Conservation (phyloP, 1,140 invertebrate genomes). For the Cherax quadricarinatus region DNA sequence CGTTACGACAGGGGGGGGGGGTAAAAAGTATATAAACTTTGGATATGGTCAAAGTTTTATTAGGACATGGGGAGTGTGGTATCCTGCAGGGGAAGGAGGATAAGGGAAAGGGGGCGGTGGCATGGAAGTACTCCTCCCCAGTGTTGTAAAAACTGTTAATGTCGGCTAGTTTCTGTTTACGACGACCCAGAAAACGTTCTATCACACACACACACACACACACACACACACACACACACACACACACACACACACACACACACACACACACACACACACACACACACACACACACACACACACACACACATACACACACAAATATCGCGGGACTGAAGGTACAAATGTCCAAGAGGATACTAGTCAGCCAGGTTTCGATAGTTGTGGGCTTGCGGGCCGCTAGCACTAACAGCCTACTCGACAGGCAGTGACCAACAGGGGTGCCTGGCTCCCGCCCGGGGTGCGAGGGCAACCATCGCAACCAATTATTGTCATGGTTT, state of each 20-base stretch:
- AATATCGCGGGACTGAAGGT: no score
- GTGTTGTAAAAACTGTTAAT: not conserved
- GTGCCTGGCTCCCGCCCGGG: no score
- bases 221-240: not conserved
- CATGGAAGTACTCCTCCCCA: not conserved
- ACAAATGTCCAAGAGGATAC: no score
- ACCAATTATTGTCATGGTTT: no score
- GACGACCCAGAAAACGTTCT: not conserved
- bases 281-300: no score
- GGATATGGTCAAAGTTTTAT: slow-evolving; percentile 5
- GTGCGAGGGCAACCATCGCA: no score
- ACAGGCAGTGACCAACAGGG: no score
- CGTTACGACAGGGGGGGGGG: not conserved
- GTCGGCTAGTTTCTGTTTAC: not conserved
- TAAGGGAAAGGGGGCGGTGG: not conserved
- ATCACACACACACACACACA: not conserved
- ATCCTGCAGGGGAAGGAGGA: not conserved
- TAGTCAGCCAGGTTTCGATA: no score
- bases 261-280: not conserved
- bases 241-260: not conserved
- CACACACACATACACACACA: no score
- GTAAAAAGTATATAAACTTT: not conserved
- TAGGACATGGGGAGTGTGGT: not conserved
- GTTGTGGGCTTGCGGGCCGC: no score
- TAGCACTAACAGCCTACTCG: no score